These are phyloP conservation scores for Uropetala carovei DNA, from an alignment of 2,888 invertebrate genomes.

Conservation along the genomic window DNA sequence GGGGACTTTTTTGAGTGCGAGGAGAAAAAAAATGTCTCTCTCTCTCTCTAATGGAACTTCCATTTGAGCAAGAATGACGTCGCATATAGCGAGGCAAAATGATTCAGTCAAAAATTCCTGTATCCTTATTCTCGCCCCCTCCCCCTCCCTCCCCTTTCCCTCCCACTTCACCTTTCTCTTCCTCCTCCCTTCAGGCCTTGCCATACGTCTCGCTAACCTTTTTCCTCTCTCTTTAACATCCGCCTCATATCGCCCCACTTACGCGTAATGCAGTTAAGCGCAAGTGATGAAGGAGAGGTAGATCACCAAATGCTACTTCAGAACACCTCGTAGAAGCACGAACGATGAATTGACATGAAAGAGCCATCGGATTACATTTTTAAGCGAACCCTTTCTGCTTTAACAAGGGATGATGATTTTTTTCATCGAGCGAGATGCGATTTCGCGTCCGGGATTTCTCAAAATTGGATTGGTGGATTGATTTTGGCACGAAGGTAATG, in stretches of 20 bases:
- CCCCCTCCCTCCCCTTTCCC: no score
- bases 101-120: constrained; percentile 32
- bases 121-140: neutral
- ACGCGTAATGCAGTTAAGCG: constrained; percentile 9
- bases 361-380: neutral
- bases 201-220: neutral
- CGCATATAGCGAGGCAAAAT: constrained; percentile 15
- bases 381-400: neutral
- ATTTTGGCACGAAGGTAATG: no score
- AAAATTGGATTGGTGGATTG: neutral
- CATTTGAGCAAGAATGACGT: constrained; percentile 29
- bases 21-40: neutral
- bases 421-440: neutral
- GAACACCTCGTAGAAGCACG: neutral
- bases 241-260: neutral
- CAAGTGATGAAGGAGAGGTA: no score
- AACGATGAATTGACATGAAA: neutral
- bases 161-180: neutral
- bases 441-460: neutral
- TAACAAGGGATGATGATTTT: neutral
- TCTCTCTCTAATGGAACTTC: neutral
- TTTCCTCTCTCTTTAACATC: neutral
- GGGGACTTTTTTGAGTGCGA: neutral
- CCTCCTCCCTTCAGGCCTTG: neutral
- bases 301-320: neutral